Conservation (phyloP, 2,888 invertebrate genomes). For the Gryllus longicercus region DNA sequence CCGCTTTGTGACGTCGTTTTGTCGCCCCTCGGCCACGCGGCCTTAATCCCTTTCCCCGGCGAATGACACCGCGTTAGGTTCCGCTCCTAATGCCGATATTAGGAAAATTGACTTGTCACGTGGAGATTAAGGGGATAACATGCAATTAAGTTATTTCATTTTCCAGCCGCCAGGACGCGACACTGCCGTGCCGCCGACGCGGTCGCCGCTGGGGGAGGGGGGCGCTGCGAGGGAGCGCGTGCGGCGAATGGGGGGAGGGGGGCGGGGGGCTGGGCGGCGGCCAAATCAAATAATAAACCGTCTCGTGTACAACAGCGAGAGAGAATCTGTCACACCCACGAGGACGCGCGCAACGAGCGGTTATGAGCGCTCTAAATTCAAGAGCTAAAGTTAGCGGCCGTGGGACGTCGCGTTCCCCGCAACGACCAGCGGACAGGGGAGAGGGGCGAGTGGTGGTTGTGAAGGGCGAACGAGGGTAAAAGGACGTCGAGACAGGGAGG, state of each 20-base stretch:
- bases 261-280: conserved; percentile 3
- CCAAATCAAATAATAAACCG: neutral
- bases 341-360: neutral
- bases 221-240: neutral
- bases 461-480: too few species aligned
- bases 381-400: neutral
- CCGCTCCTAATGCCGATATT: neutral
- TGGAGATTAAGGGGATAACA: conserved; percentile 17
- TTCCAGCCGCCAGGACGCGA: neutral
- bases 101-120: conserved; percentile 17
- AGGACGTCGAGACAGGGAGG: too few species aligned
- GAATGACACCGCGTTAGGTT: neutral
- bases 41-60: neutral
- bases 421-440: too few species aligned
- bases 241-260: neutral
- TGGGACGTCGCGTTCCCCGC: neutral
- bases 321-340: neutral
- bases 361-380: neutral
- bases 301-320: neutral
- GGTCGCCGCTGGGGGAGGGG: neutral
- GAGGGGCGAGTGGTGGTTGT: too few species aligned
- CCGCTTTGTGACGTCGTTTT: conserved; percentile 1
- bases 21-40: neutral
- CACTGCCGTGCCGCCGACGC: neutral
- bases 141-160: conserved; percentile 1